These are phyloP conservation scores for Cassiopea andromeda DNA, from an alignment of 30 jellyfish, hydroid and myxozoan genomes.

Conservation along the genomic window DNA sequence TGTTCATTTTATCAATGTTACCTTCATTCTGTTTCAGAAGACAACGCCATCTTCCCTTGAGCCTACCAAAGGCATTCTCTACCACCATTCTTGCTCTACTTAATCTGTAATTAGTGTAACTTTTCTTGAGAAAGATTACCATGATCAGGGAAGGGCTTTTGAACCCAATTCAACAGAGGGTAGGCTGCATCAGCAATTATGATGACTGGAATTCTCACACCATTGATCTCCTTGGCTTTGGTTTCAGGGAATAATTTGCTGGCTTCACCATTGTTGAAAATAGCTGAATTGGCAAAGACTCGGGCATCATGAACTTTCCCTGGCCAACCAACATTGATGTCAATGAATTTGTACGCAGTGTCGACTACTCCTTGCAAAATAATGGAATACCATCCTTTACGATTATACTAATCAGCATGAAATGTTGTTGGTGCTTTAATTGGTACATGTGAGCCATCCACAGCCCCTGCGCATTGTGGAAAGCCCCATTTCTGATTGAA, in stretches of 20 bases:
- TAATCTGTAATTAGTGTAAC: neutral
- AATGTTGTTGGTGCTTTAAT: slow-evolving; percentile 46
- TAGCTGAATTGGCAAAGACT: slow-evolving; percentile 41
- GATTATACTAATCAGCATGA: slow-evolving; percentile 53
- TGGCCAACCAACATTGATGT: slow-evolving; percentile 64
- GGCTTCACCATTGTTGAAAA: slow-evolving; percentile 31
- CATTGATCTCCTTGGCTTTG: slow-evolving; percentile 22
- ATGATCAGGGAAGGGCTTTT: slow-evolving; percentile 26
- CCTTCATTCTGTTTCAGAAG: slow-evolving; percentile 24
- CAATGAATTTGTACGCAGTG: slow-evolving; percentile 30
- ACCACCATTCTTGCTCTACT: no score
- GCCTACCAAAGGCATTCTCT: no score
- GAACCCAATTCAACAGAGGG: slow-evolving; percentile 35
- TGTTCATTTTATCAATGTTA: slow-evolving; percentile 7
- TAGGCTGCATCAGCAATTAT: slow-evolving; percentile 53
- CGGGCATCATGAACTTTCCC: slow-evolving; percentile 62
- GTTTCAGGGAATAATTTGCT: slow-evolving; percentile 7
- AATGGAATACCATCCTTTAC: slow-evolving; percentile 58
- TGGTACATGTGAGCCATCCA: slow-evolving; percentile 74
- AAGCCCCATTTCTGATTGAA: slow-evolving; percentile 48
- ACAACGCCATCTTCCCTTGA: neutral
- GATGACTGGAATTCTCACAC: slow-evolving; percentile 33
- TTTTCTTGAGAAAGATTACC: slow-evolving; percentile 30
- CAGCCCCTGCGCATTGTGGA: slow-evolving; percentile 65
- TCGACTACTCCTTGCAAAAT: slow-evolving; percentile 44